Conservation (phyloP, 2,797 vertebrate species). For the Halcyon smyrnensis region DNA sequence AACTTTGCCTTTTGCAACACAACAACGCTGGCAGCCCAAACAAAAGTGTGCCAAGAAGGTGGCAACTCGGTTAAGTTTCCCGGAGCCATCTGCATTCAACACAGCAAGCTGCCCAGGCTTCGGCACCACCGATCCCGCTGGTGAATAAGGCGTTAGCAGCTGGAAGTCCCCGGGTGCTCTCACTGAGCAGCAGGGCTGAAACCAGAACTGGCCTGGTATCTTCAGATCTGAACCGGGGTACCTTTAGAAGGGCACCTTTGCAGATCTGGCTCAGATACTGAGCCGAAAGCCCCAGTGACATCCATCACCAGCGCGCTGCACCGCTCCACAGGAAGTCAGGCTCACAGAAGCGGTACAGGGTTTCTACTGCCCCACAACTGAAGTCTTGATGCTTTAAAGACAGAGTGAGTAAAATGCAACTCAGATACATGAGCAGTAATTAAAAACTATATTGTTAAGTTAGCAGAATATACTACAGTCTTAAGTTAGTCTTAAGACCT, state of each 20-base stretch:
- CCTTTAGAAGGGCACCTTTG: not conserved
- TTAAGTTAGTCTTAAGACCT: not conserved
- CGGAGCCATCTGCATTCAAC: not conserved
- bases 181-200: not conserved
- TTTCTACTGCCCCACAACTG: not conserved
- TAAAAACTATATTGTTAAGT: not conserved
- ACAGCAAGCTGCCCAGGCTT: not conserved
- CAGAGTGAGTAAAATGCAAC: not conserved
- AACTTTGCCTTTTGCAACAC: not conserved
- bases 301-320: not conserved
- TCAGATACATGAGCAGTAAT: not conserved
- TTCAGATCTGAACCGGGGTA: not conserved
- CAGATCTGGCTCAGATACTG: not conserved
- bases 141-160: not conserved
- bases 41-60: not conserved
- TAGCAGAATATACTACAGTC: not conserved
- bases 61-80: not conserved
- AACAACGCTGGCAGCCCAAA: not conserved
- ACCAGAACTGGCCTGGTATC: not conserved
- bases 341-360: not conserved
- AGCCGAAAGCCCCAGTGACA: constrained; percentile 17
- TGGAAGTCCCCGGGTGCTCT: constrained; percentile 21
- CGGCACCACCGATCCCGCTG: constrained; percentile 6
- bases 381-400: not conserved
- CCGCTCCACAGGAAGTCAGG: constrained; percentile 10